Conservation (phyloP, 2,888 invertebrate genomes). For the Caenorhabditis panamensis region DNA sequence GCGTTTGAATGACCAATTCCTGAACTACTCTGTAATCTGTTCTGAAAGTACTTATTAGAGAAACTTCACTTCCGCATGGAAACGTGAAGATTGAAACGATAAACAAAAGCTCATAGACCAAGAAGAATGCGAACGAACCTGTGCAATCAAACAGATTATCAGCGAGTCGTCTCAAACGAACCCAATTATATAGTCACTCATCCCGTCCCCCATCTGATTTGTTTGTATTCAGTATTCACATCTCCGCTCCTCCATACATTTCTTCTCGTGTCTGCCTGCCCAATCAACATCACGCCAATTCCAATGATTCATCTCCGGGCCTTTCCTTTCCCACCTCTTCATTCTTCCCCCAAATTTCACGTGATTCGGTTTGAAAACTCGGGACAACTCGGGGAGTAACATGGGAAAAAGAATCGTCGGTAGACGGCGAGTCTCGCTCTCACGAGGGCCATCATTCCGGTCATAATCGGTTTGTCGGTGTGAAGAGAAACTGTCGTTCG, state of each 20-base stretch:
- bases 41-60: not conserved
- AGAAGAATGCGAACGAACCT: not conserved
- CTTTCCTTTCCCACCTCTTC: constrained; percentile 45
- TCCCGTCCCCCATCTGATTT: constrained; percentile 19
- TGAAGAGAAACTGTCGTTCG: too few species aligned
- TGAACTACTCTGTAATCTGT: constrained; percentile 20
- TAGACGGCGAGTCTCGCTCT: constrained; percentile 23
- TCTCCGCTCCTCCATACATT: constrained; percentile 38
- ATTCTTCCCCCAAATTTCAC: constrained; percentile 23
- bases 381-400: constrained; percentile 10
- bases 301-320: constrained; percentile 38
- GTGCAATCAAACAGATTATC: not conserved
- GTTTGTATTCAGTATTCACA: constrained; percentile 55
- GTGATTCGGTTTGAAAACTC: constrained; percentile 43
- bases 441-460: constrained; percentile 17
- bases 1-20: constrained; percentile 50
- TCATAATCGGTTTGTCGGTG: constrained; percentile 35
- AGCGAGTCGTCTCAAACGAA: constrained; percentile 39
- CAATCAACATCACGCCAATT: constrained; percentile 37
- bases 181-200: constrained; percentile 33
- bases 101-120: too few species aligned
- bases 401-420: constrained; percentile 23
- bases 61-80: too few species aligned
- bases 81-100: too few species aligned
- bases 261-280: constrained; percentile 1